These are phyloP conservation scores for Chorisops tibialis DNA, from an alignment of 2,888 invertebrate genomes.

Conservation along the genomic window DNA sequence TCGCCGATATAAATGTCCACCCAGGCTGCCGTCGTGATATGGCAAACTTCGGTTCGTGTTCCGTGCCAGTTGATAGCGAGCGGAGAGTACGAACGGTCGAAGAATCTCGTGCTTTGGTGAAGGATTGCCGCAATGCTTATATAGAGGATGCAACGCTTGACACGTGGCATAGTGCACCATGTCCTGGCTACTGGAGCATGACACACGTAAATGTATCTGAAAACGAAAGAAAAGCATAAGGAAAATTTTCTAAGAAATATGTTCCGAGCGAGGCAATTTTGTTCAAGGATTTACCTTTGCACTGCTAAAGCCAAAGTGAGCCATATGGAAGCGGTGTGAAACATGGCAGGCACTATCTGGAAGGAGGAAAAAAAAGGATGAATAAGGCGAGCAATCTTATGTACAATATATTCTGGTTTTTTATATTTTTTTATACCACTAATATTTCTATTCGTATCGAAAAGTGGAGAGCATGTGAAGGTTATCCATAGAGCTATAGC, in stretches of 20 bases:
- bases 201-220: conserved; percentile 85
- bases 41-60: conserved; percentile 66
- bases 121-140: conserved; percentile 76
- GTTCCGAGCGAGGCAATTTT: not conserved
- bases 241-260: not conserved
- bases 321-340: conserved; percentile 94
- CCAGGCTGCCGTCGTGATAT: conserved; percentile 65
- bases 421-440: too few species aligned
- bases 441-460: too few species aligned
- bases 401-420: conserved; percentile 1
- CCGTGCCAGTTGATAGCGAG: conserved; percentile 66
- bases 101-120: conserved; percentile 79
- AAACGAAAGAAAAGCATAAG: conserved; percentile 23
- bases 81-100: conserved; percentile 66
- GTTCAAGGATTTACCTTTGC: conserved; percentile 59
- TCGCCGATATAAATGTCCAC: conserved; percentile 63
- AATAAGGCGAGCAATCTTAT: too few species aligned
- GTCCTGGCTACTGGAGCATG: conserved; percentile 84
- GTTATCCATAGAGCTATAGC: too few species aligned
- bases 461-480: too few species aligned
- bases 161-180: conserved; percentile 69
- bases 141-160: conserved; percentile 72
- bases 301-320: conserved; percentile 85
- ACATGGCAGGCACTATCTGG: conserved; percentile 70
- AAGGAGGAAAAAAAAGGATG: conserved; percentile 33